phyloP scores from a whole-genome alignment of 1,140 invertebrate genomes.

The Cepaea nemoralis region DNA sequence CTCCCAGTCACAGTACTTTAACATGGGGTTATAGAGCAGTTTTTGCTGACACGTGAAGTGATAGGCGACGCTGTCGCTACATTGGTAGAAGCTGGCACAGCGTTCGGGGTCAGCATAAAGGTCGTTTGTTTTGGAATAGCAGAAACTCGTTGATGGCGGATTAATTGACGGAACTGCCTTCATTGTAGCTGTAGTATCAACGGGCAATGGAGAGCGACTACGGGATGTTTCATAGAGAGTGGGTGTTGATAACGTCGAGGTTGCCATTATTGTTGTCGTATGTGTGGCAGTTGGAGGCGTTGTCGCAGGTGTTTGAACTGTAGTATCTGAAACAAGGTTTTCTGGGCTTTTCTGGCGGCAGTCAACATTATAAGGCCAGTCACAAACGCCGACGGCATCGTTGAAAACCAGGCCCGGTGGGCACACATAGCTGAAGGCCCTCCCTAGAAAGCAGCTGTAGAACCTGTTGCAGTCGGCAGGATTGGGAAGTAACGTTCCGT shows the following conservation, averaged over 20 bases:
- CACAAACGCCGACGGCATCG: background rate
- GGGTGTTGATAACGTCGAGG: background rate
- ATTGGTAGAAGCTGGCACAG: conserved; percentile 16
- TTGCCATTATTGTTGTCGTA: background rate
- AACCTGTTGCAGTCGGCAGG: conserved; percentile 23
- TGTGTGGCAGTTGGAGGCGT: background rate
- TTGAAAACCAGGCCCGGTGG: conserved; percentile 19
- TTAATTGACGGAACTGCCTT: too few relatives aligned
- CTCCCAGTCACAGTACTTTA: conserved; percentile 11
- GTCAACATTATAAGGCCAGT: conserved; percentile 23
- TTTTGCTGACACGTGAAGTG: background rate
- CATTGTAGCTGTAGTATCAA: background rate
- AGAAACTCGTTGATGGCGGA: background rate
- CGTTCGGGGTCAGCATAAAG: background rate
- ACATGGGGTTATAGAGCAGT: background rate
- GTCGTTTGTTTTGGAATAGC: background rate
- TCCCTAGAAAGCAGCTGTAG: background rate
- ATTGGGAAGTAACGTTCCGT: background rate
- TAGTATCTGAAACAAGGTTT: background rate
- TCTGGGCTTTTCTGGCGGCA: background rate
- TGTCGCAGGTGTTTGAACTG: background rate
- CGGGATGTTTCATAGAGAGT: background rate
- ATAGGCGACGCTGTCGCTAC: background rate
- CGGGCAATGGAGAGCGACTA: background rate
- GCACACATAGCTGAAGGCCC: background rate